Conservation (phyloP, 2,888 invertebrate species). For the Chrysodeixis includens region DNA sequence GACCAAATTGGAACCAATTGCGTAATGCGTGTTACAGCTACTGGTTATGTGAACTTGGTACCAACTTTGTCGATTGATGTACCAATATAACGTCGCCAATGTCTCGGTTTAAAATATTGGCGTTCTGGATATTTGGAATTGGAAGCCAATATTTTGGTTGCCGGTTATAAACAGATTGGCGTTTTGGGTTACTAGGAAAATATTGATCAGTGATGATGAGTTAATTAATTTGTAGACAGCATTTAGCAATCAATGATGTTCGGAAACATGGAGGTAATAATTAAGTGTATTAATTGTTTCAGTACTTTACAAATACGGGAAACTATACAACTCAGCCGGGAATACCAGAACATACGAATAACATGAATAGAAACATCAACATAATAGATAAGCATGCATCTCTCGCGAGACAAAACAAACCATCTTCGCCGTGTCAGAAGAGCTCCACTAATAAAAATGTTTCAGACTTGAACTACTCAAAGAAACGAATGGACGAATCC, state of each 20-base stretch:
- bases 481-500: conserved; percentile 65
- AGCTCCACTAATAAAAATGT: conserved; percentile 28
- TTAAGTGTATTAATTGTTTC: conserved; percentile 40
- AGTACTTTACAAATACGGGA: conserved; percentile 56
- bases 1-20: conserved; percentile 62
- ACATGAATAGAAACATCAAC: conserved; percentile 43
- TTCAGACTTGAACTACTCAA: conserved; percentile 53
- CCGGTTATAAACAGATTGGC: background rate
- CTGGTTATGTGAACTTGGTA: conserved; percentile 42
- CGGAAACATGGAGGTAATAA: background rate
- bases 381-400: conserved; percentile 49
- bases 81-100: background rate
- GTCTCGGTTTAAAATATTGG: conserved; percentile 12
- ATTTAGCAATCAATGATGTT: background rate
- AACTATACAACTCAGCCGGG: conserved; percentile 55
- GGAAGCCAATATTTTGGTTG: background rate
- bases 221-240: too few relatives aligned
- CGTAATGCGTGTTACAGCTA: conserved; percentile 44
- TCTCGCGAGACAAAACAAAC: conserved; percentile 47
- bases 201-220: too few relatives aligned
- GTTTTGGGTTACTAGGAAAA: background rate
- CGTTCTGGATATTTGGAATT: conserved; percentile 13
- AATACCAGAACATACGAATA: conserved; percentile 53
- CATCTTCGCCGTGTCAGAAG: conserved; percentile 46
- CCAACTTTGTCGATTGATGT: conserved; percentile 34